These are phyloP conservation scores for Hoplias malabaricus DNA, from an alignment of 2,113 vertebrate species.

Conservation along the genomic window DNA sequence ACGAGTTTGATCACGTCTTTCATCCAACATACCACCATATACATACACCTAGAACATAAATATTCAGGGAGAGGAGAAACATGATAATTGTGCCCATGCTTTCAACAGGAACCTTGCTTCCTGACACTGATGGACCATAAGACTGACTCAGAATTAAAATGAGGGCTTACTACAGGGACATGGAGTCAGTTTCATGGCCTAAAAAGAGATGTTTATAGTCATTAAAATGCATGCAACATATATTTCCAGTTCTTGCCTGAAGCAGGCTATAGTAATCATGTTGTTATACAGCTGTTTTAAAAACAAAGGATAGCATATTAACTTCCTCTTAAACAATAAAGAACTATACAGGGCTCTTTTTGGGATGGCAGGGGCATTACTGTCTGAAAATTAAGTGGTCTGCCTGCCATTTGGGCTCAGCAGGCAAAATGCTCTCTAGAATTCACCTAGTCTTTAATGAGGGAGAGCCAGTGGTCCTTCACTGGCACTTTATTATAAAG, in stretches of 20 bases:
- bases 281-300: background rate
- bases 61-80: background rate
- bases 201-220: background rate
- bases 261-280: background rate
- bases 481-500: too few relatives aligned
- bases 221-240: background rate
- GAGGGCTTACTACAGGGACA: background rate
- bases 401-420: too few relatives aligned
- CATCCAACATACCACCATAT: constrained; percentile 8
- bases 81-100: background rate
- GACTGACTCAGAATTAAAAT: background rate
- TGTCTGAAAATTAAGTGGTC: too few relatives aligned
- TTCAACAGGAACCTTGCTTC: background rate
- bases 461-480: too few relatives aligned
- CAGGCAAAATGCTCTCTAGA: too few relatives aligned
- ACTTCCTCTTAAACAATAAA: too few relatives aligned
- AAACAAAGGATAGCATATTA: too few relatives aligned
- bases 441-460: too few relatives aligned
- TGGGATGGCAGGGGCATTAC: too few relatives aligned
- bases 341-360: too few relatives aligned
- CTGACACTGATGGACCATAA: background rate
- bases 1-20: constrained; percentile 7
- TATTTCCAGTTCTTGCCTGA: background rate
- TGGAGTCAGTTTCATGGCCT: background rate
- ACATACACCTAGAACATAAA: background rate